Percentiles rank a stretch among this genome's conserved stretches.
Conservation (phyloP, 35 echinoderm and acorn worm genomes). For the Lytechinus variegatus region DNA sequence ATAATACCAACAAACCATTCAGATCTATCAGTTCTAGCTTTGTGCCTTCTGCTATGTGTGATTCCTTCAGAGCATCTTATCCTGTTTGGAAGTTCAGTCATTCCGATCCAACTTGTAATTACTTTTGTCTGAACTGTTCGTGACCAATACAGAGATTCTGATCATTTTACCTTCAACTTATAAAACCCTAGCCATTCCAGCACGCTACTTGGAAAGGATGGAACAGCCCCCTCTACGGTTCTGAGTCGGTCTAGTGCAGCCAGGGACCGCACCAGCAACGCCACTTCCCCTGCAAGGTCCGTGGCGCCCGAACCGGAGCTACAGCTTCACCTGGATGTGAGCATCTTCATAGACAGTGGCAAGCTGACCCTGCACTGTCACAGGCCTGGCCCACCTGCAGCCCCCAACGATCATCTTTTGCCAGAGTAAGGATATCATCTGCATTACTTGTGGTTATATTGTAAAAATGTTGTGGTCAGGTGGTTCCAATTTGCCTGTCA, state of each 20-base stretch:
- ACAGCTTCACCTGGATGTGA: slow-evolving; percentile 80
- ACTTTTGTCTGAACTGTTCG: too few species aligned
- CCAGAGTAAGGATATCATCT: slow-evolving; percentile 13
- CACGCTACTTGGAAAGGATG: slow-evolving; percentile 5
- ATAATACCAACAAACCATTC: too few species aligned
- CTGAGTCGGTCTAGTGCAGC: slow-evolving; percentile 28
- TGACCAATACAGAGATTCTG: neutral
- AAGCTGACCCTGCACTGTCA: slow-evolving; percentile 84
- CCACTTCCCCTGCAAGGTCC: slow-evolving; percentile 63
- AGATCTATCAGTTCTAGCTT: too few species aligned
- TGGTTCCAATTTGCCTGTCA: too few species aligned
- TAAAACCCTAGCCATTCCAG: neutral
- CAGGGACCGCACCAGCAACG: slow-evolving; percentile 35
- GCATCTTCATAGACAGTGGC: slow-evolving; percentile 82
- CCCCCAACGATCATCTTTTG: neutral
- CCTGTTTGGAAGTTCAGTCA: too few species aligned
- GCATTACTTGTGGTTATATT: neutral
- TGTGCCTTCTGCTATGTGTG: too few species aligned
- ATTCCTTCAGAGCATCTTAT: too few species aligned
- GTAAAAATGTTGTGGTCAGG: too few species aligned
- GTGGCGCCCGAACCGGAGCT: slow-evolving; percentile 70
- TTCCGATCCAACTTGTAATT: too few species aligned
- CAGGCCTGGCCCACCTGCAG: slow-evolving; percentile 6
- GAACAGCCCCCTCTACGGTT: neutral
- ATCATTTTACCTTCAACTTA: neutral